phyloP scores from a whole-genome alignment of 1,140 invertebrate species.

The Scaptomyza hsui region DNA sequence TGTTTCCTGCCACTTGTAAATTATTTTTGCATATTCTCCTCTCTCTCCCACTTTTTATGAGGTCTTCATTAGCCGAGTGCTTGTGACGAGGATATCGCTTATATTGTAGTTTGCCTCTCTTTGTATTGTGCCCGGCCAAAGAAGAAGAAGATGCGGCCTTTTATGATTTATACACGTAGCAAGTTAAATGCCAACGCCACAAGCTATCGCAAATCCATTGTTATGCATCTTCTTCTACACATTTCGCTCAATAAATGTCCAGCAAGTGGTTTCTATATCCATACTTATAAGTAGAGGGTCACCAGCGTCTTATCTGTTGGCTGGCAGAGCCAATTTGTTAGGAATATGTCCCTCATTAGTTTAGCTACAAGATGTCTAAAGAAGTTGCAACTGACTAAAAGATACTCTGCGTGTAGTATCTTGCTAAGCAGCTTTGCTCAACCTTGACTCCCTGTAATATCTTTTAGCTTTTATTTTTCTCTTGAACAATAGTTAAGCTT shows the following conservation, averaged over 20 bases:
- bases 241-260: neutral
- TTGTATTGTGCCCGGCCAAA: neutral
- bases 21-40: slow-evolving; percentile 1
- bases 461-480: too few species aligned
- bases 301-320: neutral
- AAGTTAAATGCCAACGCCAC: neutral
- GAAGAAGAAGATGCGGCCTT: neutral
- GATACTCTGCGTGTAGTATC: too few species aligned
- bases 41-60: neutral
- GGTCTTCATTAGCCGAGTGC: neutral
- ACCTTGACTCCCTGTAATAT: neutral
- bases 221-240: slow-evolving; percentile 1
- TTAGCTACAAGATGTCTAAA: neutral
- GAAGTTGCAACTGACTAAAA: neutral
- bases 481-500: too few species aligned
- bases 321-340: neutral
- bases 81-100: neutral
- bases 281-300: neutral
- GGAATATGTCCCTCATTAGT: slow-evolving; percentile 1
- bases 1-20: neutral
- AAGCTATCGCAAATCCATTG: neutral
- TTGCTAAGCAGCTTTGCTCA: too few species aligned
- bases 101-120: neutral
- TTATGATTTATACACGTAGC: neutral
- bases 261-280: neutral